Evolutionary conservation across 2,797 vertebrate species (phyloP), one percentile per base, ranked within the genome.

Genomic region (Chaetodon trifasciatus): DNA sequence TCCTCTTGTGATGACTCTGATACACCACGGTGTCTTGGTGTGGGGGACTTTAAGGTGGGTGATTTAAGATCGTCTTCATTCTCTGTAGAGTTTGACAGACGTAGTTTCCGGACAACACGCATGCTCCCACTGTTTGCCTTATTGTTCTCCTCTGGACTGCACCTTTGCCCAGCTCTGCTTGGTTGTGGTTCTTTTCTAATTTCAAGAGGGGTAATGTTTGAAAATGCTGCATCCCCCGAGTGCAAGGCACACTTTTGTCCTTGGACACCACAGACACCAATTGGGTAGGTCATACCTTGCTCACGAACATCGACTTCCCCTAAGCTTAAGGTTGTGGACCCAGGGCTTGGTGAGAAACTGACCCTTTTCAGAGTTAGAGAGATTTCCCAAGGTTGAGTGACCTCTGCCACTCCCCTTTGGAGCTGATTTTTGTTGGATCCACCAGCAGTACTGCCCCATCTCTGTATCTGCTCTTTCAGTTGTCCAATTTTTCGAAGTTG

Each of bases 331-430:
- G 44, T 70, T 32, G 88, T 86, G 5, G 89, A 87, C 60, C 82
- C 70, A 8, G 79, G 40, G 55, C 63, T 89, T 50, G 92, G 78
- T 62, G 74, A 60, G 84, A 95, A 95, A 70, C 56, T 64, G 35
- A 94, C 91, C 28, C 91, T 93, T 88, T 96, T 96, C 52, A 96
- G 49, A 5, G 94, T 95, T 9, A 96, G 61, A 47, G 94, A 92
- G 71, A 95, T 94, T 78, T 96, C 95, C 95, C 95, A 96, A 0
- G 95, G 95, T 65, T 95, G 94, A 4, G 92, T 95, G 57, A 89
- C 81, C 74, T 95, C 94, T 55, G 85, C 77, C 23, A 95, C 91
- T 12, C 90, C 90, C 79, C 79, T 89, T 80, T 94, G 89, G 40
- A 94, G 80, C 84, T 94, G 94, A 63, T 82, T 90, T 87, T 89